Conservation (phyloP, 2,113 vertebrate genomes). For the Ranitomeya variabilis region DNA sequence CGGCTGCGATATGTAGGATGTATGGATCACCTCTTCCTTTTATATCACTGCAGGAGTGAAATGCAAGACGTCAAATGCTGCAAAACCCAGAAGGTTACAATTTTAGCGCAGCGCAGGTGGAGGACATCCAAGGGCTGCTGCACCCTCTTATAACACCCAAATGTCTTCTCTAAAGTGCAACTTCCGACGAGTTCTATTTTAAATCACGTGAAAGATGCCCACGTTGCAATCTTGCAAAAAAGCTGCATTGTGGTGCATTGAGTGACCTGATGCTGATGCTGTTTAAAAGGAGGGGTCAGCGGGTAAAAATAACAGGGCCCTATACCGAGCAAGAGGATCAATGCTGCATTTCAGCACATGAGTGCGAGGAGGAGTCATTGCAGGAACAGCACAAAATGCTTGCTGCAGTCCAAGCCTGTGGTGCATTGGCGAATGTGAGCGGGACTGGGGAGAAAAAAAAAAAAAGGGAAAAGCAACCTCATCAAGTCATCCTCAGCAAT, state of each 20-base stretch:
- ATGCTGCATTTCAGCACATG: conserved; percentile 46
- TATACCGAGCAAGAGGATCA: conserved; percentile 20
- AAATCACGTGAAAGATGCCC: conserved; percentile 15
- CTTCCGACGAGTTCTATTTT: background rate
- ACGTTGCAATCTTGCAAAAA: conserved; percentile 33
- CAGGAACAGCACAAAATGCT: conserved; percentile 40
- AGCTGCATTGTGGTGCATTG: conserved; percentile 54
- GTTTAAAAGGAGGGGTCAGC: conserved; percentile 35
- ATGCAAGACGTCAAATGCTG: background rate
- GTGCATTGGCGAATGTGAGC: conserved; percentile 22
- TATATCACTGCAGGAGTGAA: conserved; percentile 9
- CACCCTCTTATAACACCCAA: background rate
- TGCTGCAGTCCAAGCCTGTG: conserved; percentile 43
- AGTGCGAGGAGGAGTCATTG: conserved; percentile 36
- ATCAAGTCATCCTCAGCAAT: conserved; percentile 43
- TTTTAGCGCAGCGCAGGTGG: background rate
- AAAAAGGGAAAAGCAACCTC: background rate
- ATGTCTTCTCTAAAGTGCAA: background rate
- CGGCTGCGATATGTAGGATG: background rate
- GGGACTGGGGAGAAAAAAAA: background rate
- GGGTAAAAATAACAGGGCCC: conserved; percentile 28
- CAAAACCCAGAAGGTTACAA: background rate
- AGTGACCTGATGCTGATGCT: conserved; percentile 42
- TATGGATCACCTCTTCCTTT: background rate
- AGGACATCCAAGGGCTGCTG: conserved; percentile 32